Conservation (phyloP, 2,888 invertebrate species). For the Desoria tigrina region DNA sequence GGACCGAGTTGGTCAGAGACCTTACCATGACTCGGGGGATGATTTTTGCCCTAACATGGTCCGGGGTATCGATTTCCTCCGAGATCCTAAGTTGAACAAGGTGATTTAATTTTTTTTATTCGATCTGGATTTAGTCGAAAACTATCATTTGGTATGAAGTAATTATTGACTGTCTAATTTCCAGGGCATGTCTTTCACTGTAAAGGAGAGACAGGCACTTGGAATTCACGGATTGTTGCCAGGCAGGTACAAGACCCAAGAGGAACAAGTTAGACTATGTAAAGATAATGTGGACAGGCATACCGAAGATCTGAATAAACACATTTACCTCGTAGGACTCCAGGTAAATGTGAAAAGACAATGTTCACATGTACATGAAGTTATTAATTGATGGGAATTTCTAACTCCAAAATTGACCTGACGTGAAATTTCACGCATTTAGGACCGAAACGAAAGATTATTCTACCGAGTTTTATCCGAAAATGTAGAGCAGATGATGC, state of each 20-base stretch:
- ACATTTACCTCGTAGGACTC: constrained; percentile 87
- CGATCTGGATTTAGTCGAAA: neutral
- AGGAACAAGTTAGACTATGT: constrained; percentile 82
- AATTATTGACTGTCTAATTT: constrained; percentile 52
- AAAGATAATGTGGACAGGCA: constrained; percentile 78
- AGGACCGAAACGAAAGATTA: constrained; percentile 94
- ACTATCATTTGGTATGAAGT: neutral
- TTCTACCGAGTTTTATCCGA: constrained; percentile 88
- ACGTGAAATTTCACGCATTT: constrained; percentile 46
- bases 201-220: constrained; percentile 88
- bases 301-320: constrained; percentile 88
- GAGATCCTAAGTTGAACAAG: constrained; percentile 86
- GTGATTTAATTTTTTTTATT: constrained; percentile 60
- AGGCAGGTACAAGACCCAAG: constrained; percentile 81
- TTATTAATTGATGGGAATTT: too few species aligned
- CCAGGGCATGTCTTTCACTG: constrained; percentile 94
- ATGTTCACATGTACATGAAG: neutral
- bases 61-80: constrained; percentile 80
- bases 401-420: neutral
- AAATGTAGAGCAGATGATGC: constrained; percentile 90
- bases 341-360: constrained; percentile 65
- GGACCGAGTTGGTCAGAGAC: constrained; percentile 68
- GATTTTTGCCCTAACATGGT: constrained; percentile 71
- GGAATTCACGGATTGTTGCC: constrained; percentile 96
- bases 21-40: constrained; percentile 61